These are phyloP conservation scores for Lepidocyrtoides sp. DNA, from an alignment of 2,888 invertebrate genomes.

Conservation along the genomic window DNA sequence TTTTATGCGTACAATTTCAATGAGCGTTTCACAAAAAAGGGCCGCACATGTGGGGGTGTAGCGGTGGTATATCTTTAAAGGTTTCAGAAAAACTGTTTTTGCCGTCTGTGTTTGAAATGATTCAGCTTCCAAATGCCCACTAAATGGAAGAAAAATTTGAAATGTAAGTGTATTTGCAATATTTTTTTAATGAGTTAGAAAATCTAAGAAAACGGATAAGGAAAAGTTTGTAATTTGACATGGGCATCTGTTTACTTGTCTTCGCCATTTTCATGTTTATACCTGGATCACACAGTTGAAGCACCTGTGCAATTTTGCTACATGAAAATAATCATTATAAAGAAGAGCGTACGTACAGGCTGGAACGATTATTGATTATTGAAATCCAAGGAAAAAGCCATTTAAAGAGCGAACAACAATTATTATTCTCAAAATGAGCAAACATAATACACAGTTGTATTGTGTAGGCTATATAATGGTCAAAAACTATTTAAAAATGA, in stretches of 20 bases:
- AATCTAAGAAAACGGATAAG: background rate
- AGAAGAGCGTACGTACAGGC: too few species aligned
- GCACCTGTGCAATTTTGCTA: background rate
- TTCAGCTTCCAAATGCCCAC: background rate
- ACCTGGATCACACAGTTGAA: too few species aligned
- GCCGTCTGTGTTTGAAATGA: background rate
- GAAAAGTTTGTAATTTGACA: conserved; percentile 38
- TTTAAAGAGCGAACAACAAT: too few species aligned
- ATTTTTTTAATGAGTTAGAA: background rate
- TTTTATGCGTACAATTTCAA: background rate
- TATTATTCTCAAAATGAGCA: too few species aligned
- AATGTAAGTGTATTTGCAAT: background rate
- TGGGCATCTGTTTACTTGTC: background rate
- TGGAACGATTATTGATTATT: too few species aligned
- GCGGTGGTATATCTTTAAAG: background rate
- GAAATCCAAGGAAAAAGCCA: too few species aligned
- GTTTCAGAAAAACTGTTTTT: background rate
- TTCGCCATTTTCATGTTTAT: too few species aligned
- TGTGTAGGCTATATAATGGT: too few species aligned
- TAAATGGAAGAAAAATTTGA: background rate
- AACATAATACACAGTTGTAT: too few species aligned
- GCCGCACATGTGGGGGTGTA: conserved; percentile 46
- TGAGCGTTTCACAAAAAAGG: conserved; percentile 20
- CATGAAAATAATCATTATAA: background rate
- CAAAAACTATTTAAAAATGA: too few species aligned